A percentile compares a stretch with the other conserved stretches of the same genome.
phyloP scores from a whole-genome alignment of 2,888 invertebrate genomes.

The Luperina testacea region DNA sequence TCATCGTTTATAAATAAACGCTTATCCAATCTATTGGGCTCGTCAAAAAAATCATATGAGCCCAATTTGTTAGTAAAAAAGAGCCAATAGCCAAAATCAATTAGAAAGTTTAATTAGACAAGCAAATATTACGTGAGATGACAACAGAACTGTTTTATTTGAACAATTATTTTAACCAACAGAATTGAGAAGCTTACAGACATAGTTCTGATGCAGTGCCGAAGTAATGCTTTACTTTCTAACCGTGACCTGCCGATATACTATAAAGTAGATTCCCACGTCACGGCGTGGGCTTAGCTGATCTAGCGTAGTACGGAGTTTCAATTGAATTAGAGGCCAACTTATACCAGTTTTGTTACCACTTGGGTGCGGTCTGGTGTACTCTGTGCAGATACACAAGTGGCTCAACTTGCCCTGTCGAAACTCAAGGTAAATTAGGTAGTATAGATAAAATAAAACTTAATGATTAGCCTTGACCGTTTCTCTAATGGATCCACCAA shows the following conservation, averaged over 20 bases:
- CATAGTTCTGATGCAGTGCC: slow-evolving; percentile 22
- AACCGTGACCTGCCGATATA: slow-evolving; percentile 15
- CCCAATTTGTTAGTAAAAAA: no score
- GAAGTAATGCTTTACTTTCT: slow-evolving; percentile 48
- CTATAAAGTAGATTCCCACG: not conserved
- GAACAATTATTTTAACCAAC: slow-evolving; percentile 14
- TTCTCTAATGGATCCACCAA: no score
- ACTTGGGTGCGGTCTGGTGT: not conserved
- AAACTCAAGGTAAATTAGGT: slow-evolving; percentile 26
- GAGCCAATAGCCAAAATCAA: not conserved
- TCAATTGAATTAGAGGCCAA: not conserved
- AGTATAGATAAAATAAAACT: not conserved
- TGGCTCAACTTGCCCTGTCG: slow-evolving; percentile 19
- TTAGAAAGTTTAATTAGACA: slow-evolving; percentile 34
- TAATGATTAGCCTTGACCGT: no score
- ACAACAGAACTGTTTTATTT: slow-evolving; percentile 46
- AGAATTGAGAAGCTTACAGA: slow-evolving; percentile 18
- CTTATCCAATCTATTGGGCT: no score
- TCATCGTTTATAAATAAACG: no score
- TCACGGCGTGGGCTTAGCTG: not conserved
- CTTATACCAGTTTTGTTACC: not conserved
- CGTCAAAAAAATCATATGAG: no score
- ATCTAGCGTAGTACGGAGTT: not conserved
- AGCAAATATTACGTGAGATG: slow-evolving; percentile 3
- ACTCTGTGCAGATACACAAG: not conserved